A percentile compares a stretch with the other conserved stretches of the same genome.
phyloP scores from a whole-genome alignment of 2,888 invertebrate species.

The Dasypolia templi region DNA sequence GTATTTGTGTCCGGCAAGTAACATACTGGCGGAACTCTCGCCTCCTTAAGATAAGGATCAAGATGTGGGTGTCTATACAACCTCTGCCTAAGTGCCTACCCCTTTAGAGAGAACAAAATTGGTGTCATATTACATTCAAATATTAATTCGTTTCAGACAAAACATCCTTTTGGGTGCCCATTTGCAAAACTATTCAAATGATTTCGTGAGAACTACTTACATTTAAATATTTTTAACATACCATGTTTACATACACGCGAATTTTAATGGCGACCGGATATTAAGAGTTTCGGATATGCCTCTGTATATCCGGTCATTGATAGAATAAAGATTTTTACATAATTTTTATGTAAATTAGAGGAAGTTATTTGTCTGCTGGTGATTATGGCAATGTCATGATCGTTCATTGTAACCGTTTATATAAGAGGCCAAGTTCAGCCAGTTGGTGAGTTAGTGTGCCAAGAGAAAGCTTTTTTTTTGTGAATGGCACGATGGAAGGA shows the following conservation, averaged over 20 bases:
- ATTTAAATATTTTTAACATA: constrained; percentile 29
- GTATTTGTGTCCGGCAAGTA: neutral
- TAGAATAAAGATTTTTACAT: constrained; percentile 22
- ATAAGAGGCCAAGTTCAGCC: constrained; percentile 11
- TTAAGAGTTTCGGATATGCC: constrained; percentile 36
- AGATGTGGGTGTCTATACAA: neutral
- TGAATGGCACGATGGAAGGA: neutral
- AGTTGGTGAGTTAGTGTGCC: neutral
- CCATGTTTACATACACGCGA: constrained; percentile 33
- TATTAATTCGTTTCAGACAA: neutral
- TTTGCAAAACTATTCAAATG: constrained; percentile 41
- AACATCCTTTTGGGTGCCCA: neutral
- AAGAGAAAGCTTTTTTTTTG: neutral
- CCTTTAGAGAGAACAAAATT: neutral
- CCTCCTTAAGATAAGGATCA: neutral
- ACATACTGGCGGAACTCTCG: neutral
- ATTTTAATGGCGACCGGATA: constrained; percentile 19
- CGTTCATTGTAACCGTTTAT: constrained; percentile 18
- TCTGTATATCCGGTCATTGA: constrained; percentile 43
- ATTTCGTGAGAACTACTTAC: constrained; percentile 37
- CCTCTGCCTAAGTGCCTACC: neutral
- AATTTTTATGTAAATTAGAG: constrained; percentile 24
- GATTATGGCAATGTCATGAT: constrained; percentile 2
- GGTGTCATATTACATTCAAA: neutral
- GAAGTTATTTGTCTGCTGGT: constrained; percentile 16